A percentile compares a stretch with the other conserved stretches of the same genome.
phyloP scores from a whole-genome alignment of 2,113 vertebrate species.

The Anolis sagrei region DNA sequence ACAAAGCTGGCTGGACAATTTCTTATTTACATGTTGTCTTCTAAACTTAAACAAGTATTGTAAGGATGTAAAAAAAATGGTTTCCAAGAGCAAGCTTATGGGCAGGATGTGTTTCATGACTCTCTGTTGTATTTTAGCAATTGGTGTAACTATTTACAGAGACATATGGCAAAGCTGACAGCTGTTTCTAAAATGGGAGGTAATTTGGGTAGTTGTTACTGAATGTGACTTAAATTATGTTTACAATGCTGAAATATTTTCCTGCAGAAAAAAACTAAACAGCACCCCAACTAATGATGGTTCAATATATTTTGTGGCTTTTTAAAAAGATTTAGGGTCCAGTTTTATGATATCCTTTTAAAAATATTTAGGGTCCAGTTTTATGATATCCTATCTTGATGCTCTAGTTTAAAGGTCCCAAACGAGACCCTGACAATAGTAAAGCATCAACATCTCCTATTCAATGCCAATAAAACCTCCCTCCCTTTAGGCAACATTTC shows the following conservation, averaged over 20 bases:
- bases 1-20: slow-evolving; percentile 48
- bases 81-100: slow-evolving; percentile 47
- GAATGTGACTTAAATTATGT: slow-evolving; percentile 73
- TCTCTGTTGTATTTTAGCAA: slow-evolving; percentile 62
- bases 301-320: neutral
- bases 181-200: slow-evolving; percentile 61
- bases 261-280: slow-evolving; percentile 66
- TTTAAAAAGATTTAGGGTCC: neutral
- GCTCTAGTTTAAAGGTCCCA: neutral
- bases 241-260: slow-evolving; percentile 68
- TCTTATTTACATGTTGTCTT: slow-evolving; percentile 57
- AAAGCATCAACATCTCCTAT: neutral
- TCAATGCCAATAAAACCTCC: neutral
- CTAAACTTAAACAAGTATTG: slow-evolving; percentile 66
- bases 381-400: neutral
- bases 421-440: neutral
- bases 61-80: slow-evolving; percentile 49
- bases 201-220: slow-evolving; percentile 65
- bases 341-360: neutral
- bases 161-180: slow-evolving; percentile 60
- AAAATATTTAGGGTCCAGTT: too few relatives aligned
- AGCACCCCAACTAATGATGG: slow-evolving; percentile 56
- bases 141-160: slow-evolving; percentile 62
- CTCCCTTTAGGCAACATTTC: neutral
- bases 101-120: slow-evolving; percentile 57